These are phyloP conservation scores for Epinotia ramella DNA, from an alignment of 2,888 invertebrate species.

Conservation along the genomic window DNA sequence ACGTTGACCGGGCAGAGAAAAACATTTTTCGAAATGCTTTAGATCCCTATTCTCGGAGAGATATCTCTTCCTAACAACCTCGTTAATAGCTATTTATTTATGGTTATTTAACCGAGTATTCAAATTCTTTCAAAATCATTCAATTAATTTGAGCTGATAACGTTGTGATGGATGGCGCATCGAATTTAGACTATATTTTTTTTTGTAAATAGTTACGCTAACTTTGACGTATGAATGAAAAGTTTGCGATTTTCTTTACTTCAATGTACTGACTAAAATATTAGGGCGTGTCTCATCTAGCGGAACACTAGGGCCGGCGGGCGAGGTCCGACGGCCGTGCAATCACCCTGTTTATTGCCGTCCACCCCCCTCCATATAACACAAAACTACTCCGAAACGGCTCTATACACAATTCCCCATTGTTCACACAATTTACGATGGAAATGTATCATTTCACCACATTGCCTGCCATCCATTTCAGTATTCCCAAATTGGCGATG, in stretches of 20 bases:
- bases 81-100: too few species aligned
- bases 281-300: constrained; percentile 22
- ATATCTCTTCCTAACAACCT: too few species aligned
- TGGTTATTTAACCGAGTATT: too few species aligned
- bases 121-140: too few species aligned
- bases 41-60: too few species aligned
- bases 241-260: background rate
- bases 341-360: constrained; percentile 46
- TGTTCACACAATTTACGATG: constrained; percentile 45
- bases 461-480: constrained; percentile 43
- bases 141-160: too few species aligned
- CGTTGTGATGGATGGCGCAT: too few species aligned
- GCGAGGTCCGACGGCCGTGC: constrained; percentile 42
- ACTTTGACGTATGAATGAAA: background rate
- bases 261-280: background rate
- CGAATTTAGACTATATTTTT: too few species aligned
- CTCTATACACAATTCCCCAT: constrained; percentile 44
- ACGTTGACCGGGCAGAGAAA: too few species aligned
- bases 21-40: too few species aligned
- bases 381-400: constrained; percentile 46
- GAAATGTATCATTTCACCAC: constrained; percentile 45
- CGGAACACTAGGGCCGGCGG: background rate
- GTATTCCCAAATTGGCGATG: constrained; percentile 38
- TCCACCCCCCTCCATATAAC: constrained; percentile 44
- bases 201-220: background rate